These are phyloP conservation scores for Ischnus inquisitorius DNA, from an alignment of 2,888 invertebrate species.

Conservation along the genomic window DNA sequence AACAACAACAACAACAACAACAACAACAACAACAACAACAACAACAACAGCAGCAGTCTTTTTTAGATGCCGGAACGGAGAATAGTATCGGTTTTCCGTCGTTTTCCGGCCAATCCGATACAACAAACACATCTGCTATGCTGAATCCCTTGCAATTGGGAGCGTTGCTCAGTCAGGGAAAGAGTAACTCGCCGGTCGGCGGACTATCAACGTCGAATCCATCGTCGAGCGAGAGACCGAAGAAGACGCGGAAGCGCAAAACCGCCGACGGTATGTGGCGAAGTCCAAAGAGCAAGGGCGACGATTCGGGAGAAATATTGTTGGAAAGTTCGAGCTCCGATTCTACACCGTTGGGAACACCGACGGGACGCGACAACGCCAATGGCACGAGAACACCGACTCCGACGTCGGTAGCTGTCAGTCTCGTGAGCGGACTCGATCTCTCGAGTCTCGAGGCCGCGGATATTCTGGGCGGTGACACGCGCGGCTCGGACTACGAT, in stretches of 20 bases:
- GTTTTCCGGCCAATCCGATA: conserved; percentile 85
- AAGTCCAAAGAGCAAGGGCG: conserved; percentile 88
- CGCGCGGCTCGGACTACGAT: conserved; percentile 87
- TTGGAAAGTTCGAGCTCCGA: conserved; percentile 89
- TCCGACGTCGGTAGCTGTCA: conserved; percentile 84
- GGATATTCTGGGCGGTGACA: conserved; percentile 87
- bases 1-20: conserved; percentile 68
- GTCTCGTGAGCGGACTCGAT: conserved; percentile 85
- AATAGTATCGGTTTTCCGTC: conserved; percentile 86
- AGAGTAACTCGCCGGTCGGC: conserved; percentile 74
- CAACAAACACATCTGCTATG: conserved; percentile 80
- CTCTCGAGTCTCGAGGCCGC: conserved; percentile 88
- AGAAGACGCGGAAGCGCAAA: conserved; percentile 88
- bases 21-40: conserved; percentile 74
- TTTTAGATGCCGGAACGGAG: conserved; percentile 86
- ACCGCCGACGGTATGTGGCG: conserved; percentile 88
- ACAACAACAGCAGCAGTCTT: conserved; percentile 84
- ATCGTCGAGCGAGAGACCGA: conserved; percentile 85
- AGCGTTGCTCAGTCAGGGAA: conserved; percentile 81
- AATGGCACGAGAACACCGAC: conserved; percentile 86
- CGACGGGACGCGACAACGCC: conserved; percentile 85
- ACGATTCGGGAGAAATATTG: conserved; percentile 86
- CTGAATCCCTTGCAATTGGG: conserved; percentile 83
- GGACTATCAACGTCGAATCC: conserved; percentile 70
- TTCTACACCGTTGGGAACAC: conserved; percentile 88